Conservation (phyloP, 2,113 vertebrate genomes). For the Pseudorectes ferrugineus region DNA sequence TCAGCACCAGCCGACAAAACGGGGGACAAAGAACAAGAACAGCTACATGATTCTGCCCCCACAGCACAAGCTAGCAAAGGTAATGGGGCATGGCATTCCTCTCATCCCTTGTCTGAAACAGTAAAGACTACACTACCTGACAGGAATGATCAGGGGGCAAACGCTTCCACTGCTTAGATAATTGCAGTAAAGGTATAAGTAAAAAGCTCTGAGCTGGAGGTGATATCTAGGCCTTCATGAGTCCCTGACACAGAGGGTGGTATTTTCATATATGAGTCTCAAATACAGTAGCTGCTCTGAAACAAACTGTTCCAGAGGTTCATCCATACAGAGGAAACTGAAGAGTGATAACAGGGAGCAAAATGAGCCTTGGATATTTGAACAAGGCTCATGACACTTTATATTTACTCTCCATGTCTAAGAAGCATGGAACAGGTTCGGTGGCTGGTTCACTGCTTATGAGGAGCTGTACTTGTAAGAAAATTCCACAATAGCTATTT, state of each 20-base stretch:
- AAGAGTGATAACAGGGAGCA: background rate
- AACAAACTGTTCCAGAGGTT: background rate
- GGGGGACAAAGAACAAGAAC: background rate
- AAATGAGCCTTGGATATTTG: background rate
- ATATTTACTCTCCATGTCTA: background rate
- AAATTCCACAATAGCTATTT: background rate
- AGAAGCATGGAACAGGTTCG: background rate
- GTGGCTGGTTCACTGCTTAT: background rate
- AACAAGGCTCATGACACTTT: rapidly evolving
- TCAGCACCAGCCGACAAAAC: background rate
- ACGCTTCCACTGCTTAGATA: background rate
- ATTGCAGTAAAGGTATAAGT: background rate
- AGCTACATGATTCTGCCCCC: background rate
- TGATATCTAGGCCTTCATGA: background rate
- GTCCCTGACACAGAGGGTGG: background rate
- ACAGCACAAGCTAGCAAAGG: background rate
- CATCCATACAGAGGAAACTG: rapidly evolving
- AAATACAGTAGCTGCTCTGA: background rate
- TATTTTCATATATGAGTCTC: background rate
- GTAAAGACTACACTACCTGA: background rate
- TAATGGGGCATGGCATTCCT: rapidly evolving
- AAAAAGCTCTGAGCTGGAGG: background rate
- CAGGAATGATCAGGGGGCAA: background rate
- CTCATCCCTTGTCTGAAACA: background rate
- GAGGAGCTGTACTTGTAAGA: background rate